phyloP scores from a whole-genome alignment of 92 coral and sea anemone genomes.

The Epizoanthus scotinus region DNA sequence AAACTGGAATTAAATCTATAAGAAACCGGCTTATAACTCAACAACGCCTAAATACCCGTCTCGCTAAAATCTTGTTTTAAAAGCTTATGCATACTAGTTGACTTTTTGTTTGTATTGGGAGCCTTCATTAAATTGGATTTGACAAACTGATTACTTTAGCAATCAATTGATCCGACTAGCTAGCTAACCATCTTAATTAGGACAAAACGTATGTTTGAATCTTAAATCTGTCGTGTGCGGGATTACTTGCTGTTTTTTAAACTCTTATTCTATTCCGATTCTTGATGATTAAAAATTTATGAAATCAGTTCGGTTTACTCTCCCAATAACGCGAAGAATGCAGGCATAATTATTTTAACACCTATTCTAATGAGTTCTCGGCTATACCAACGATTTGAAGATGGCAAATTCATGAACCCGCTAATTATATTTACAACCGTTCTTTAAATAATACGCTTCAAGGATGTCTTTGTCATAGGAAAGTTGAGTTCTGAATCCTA shows the following conservation, averaged over 20 bases:
- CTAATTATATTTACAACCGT: slow-evolving; percentile 8
- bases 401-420: not conserved
- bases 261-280: not conserved
- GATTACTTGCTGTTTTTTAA: not conserved
- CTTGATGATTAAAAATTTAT: slow-evolving; percentile 36
- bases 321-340: slow-evolving; percentile 34
- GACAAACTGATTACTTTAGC: slow-evolving; percentile 35
- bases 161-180: slow-evolving; percentile 15
- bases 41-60: slow-evolving; percentile 8
- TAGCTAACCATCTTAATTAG: no score
- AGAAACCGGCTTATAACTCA: not conserved
- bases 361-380: slow-evolving; percentile 27
- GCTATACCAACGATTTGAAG: not conserved
- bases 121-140: slow-evolving; percentile 37
- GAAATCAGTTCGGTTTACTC: slow-evolving; percentile 11
- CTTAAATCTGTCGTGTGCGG: no score
- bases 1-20: not conserved
- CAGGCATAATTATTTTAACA: slow-evolving; percentile 50
- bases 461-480: not conserved
- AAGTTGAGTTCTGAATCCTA: not conserved
- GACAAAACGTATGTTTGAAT: no score
- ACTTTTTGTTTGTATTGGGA: slow-evolving; percentile 43
- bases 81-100: not conserved
- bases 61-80: slow-evolving; percentile 1
- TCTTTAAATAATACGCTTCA: slow-evolving; percentile 1